phyloP scores from a whole-genome alignment of 2,888 invertebrate genomes.

The Bimastos eiseni region DNA sequence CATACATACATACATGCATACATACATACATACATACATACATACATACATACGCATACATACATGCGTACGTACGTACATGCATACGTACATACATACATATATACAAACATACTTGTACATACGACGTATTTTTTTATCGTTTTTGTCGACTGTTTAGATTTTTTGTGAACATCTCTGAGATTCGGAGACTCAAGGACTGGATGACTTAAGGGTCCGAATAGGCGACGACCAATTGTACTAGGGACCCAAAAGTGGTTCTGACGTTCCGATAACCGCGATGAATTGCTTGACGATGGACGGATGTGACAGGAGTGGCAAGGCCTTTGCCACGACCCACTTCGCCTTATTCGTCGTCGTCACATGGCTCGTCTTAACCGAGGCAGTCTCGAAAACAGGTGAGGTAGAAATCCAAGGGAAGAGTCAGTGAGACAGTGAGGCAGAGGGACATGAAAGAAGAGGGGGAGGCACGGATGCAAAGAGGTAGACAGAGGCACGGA shows the following conservation, averaged over 20 bases:
- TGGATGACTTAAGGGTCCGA: not conserved
- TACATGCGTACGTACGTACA: not conserved
- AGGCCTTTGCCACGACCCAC: not conserved
- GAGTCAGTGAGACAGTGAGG: not conserved
- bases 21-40: not conserved
- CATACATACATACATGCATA: not conserved
- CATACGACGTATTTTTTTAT: too few species aligned
- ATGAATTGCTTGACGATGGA: not conserved
- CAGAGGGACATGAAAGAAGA: not conserved
- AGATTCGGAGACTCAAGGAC: not conserved
- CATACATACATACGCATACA: too few species aligned
- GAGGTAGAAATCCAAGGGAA: not conserved
- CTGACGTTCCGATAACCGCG: not conserved
- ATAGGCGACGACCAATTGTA: not conserved
- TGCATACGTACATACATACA: not conserved
- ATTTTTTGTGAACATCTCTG: not conserved
- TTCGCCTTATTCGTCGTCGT: not conserved
- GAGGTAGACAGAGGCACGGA: not conserved
- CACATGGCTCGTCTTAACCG: not conserved
- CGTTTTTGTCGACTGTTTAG: not conserved
- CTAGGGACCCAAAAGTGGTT: slow-evolving; percentile 1
- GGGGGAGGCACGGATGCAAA: too few species aligned
- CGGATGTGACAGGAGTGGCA: slow-evolving; percentile 13
- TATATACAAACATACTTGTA: not conserved
- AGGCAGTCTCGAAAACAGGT: not conserved